Percentiles rank a stretch among this genome's conserved stretches.
Conservation (phyloP, 2,888 invertebrate genomes). For the Leptura quadrifasciata region DNA sequence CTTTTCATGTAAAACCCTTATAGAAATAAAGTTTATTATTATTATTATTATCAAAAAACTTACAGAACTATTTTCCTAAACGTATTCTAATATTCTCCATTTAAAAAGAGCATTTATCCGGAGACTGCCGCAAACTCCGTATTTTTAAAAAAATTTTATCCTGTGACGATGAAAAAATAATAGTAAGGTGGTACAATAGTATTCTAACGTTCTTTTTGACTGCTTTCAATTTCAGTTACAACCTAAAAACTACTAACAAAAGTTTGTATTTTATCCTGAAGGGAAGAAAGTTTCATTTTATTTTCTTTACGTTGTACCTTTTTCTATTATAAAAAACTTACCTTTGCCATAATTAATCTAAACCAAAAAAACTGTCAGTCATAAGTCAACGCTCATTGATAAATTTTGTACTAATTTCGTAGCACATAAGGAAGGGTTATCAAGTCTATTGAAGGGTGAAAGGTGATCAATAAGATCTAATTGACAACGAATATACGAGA, state of each 20-base stretch:
- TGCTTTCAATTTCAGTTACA: slow-evolving; percentile 24
- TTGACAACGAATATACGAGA: slow-evolving; percentile 6
- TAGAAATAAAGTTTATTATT: too few species aligned
- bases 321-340: neutral
- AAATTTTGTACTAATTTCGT: slow-evolving; percentile 22
- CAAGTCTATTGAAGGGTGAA: slow-evolving; percentile 32
- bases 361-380: slow-evolving; percentile 15
- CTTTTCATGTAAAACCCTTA: too few species aligned
- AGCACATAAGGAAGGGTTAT: slow-evolving; percentile 21
- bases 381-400: slow-evolving; percentile 13
- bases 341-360: slow-evolving; percentile 14
- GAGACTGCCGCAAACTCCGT: too few species aligned
- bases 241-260: slow-evolving; percentile 16
- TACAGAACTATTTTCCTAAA: too few species aligned
- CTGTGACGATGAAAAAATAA: too few species aligned
- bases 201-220: neutral
- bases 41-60: too few species aligned
- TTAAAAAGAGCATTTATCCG: too few species aligned
- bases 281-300: slow-evolving; percentile 21
- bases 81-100: too few species aligned
- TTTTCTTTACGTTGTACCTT: neutral
- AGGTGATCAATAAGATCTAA: slow-evolving; percentile 28
- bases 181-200: neutral
- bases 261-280: slow-evolving; percentile 17
- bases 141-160: too few species aligned